phyloP scores from a whole-genome alignment of 2,888 invertebrate species.

The Antitype chi region DNA sequence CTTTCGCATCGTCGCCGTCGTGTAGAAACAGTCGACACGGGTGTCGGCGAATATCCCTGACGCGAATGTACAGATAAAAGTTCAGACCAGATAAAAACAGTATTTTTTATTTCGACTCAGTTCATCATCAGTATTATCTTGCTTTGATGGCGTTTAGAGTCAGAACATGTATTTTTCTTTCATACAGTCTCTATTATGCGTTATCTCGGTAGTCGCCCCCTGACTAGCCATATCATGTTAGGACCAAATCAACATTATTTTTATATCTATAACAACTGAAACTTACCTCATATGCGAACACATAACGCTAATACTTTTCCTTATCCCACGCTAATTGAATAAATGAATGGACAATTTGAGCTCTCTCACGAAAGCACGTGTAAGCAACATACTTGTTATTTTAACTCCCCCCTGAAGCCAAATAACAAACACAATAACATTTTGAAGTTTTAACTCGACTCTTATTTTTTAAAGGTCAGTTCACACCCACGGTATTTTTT shows the following conservation, averaged over 20 bases:
- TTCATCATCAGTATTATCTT: not conserved
- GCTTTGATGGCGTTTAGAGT: not conserved
- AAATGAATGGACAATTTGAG: not conserved
- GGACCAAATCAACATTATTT: too few species aligned
- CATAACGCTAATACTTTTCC: not conserved
- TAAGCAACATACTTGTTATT: not conserved
- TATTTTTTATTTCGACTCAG: not conserved
- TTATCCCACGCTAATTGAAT: not conserved
- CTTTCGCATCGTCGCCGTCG: too few species aligned
- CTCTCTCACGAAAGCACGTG: conserved; percentile 8
- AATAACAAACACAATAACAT: not conserved
- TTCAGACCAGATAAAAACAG: not conserved
- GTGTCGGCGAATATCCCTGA: too few species aligned
- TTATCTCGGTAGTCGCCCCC: not conserved
- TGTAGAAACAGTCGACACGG: too few species aligned
- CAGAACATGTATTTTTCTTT: not conserved
- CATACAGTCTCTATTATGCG: not conserved
- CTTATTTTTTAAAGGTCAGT: conserved; percentile 9
- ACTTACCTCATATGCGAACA: not conserved
- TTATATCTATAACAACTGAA: not conserved
- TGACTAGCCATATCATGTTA: not conserved
- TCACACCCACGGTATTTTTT: not conserved
- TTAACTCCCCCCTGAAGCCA: not conserved
- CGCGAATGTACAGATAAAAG: too few species aligned
- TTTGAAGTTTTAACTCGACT: not conserved